These are phyloP conservation scores for Aphodius granarius DNA, from an alignment of 2,888 invertebrate species.

Conservation along the genomic window DNA sequence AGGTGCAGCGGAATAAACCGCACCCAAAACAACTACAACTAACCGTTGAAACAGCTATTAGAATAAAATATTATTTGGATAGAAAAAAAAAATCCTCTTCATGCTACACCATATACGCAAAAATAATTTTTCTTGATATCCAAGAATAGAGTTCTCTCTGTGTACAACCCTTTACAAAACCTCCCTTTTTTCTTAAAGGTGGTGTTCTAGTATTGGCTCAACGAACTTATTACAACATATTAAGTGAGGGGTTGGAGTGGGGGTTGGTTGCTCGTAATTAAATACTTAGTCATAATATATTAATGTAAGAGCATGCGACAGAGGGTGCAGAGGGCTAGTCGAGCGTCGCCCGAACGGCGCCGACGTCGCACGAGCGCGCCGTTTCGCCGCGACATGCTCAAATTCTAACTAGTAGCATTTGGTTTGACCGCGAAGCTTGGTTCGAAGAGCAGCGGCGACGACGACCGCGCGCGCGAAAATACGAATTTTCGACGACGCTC, in stretches of 20 bases:
- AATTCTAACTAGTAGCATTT: constrained; percentile 33
- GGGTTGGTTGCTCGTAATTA: constrained; percentile 49
- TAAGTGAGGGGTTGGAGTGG: neutral
- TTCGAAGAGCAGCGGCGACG: constrained; percentile 17
- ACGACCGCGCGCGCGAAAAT: constrained; percentile 2
- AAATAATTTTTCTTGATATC: too few species aligned
- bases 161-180: too few species aligned
- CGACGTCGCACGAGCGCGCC: constrained; percentile 39
- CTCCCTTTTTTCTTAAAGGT: neutral
- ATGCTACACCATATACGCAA: too few species aligned
- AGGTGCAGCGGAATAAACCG: too few species aligned
- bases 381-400: constrained; percentile 17
- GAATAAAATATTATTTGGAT: too few species aligned
- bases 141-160: too few species aligned
- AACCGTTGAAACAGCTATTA: too few species aligned
- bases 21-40: too few species aligned
- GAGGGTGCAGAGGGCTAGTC: constrained; percentile 45
- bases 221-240: neutral
- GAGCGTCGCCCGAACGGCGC: constrained; percentile 38
- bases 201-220: neutral
- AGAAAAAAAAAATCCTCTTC: too few species aligned
- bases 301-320: constrained; percentile 52
- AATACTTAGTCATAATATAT: constrained; percentile 54
- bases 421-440: constrained; percentile 36
- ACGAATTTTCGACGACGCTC: neutral